These are phyloP conservation scores for Bembecia ichneumoniformis DNA, from an alignment of 2,888 invertebrate genomes.

Conservation along the genomic window DNA sequence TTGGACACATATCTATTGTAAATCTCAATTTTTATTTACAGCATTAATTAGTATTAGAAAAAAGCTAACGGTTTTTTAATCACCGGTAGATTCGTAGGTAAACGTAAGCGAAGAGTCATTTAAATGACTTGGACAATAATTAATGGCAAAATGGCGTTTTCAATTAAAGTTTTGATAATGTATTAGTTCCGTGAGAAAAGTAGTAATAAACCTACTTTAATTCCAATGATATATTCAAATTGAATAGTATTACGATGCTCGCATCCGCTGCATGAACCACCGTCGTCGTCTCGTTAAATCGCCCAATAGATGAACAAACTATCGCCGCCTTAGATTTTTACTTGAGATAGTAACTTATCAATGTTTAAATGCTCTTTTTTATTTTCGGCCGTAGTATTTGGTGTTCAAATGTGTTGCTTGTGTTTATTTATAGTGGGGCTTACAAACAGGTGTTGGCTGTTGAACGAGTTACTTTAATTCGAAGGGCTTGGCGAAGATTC, in stretches of 20 bases:
- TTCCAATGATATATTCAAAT: slow-evolving; percentile 68
- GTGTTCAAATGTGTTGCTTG: slow-evolving; percentile 20
- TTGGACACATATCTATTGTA: too few species aligned
- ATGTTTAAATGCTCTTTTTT: slow-evolving; percentile 11
- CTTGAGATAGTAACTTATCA: slow-evolving; percentile 31
- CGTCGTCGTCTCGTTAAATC: slow-evolving; percentile 45
- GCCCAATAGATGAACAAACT: slow-evolving; percentile 47
- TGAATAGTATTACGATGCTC: slow-evolving; percentile 61
- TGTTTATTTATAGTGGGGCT: too few species aligned
- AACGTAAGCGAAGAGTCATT: slow-evolving; percentile 38
- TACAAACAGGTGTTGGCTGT: too few species aligned
- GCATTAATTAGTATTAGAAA: slow-evolving; percentile 31
- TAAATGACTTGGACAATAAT: slow-evolving; percentile 45
- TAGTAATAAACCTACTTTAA: slow-evolving; percentile 70
- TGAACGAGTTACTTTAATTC: too few species aligned
- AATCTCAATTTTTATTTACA: slow-evolving; percentile 1
- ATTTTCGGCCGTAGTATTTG: slow-evolving; percentile 22
- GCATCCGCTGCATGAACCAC: slow-evolving; percentile 64
- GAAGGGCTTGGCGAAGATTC: too few species aligned
- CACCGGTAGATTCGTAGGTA: slow-evolving; percentile 17
- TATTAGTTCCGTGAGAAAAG: slow-evolving; percentile 72
- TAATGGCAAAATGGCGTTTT: slow-evolving; percentile 58
- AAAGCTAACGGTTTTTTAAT: slow-evolving; percentile 34
- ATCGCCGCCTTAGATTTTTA: slow-evolving; percentile 45
- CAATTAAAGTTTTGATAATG: slow-evolving; percentile 64